phyloP scores from a whole-genome alignment of 1,140 invertebrate genomes.

The Rhopalosiphum padi region DNA sequence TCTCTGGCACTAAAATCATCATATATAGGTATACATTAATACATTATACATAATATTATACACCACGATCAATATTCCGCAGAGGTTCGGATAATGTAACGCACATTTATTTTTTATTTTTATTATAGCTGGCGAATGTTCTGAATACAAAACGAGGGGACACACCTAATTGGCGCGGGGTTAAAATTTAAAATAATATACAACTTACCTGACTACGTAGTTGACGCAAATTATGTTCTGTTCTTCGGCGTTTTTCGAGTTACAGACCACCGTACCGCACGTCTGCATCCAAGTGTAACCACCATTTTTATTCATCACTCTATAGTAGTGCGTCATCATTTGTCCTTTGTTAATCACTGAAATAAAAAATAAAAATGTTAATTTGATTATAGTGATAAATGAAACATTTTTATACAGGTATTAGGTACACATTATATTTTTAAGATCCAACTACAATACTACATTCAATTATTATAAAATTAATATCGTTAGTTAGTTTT shows the following conservation, averaged over 20 bases:
- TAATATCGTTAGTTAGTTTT: not conserved
- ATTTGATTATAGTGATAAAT: not conserved
- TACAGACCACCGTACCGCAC: constrained; percentile 95
- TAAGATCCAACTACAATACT: not conserved
- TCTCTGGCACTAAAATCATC: constrained; percentile 80
- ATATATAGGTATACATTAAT: not conserved
- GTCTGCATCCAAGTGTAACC: constrained; percentile 97
- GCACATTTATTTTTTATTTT: constrained; percentile 22
- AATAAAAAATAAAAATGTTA: constrained; percentile 64
- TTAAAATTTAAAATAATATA: constrained; percentile 27
- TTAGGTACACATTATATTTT: not conserved
- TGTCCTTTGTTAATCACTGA: constrained; percentile 96
- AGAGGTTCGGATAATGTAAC: constrained; percentile 9
- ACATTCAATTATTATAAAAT: not conserved
- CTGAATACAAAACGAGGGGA: constrained; percentile 44
- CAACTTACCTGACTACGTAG: constrained; percentile 85
- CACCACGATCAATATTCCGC: constrained; percentile 50
- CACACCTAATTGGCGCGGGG: constrained; percentile 35
- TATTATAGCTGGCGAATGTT: not conserved
- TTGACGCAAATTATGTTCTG: constrained; percentile 96
- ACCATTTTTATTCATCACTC: constrained; percentile 93
- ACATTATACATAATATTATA: constrained; percentile 12
- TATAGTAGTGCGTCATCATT: constrained; percentile 93
- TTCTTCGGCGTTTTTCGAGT: constrained; percentile 92
- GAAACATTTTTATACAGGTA: not conserved